phyloP scores from a whole-genome alignment of 2,113 vertebrate species.

The Benitochromis conjunctus region DNA sequence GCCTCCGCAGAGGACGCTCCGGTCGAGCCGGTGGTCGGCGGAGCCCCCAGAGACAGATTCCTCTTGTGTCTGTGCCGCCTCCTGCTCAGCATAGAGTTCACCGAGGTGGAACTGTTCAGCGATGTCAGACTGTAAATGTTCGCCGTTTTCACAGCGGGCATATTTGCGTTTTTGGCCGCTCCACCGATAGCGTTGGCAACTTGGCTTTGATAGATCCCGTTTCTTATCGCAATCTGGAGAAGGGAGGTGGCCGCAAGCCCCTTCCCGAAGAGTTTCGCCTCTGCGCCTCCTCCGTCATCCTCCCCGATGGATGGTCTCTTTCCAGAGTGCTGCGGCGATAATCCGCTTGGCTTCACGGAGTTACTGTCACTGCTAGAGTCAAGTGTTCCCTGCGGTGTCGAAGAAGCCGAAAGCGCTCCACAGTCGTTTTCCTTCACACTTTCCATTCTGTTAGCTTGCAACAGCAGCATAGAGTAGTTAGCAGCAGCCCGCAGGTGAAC shows the following conservation, averaged over 20 bases:
- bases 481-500: slow-evolving; percentile 49
- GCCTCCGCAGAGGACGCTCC: slow-evolving; percentile 36
- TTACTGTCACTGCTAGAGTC: slow-evolving; percentile 25
- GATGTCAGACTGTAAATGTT: slow-evolving; percentile 49
- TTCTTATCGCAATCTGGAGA: slow-evolving; percentile 69
- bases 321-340: slow-evolving; percentile 17
- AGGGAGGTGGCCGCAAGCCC: slow-evolving; percentile 69
- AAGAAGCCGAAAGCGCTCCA: slow-evolving; percentile 13
- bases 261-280: slow-evolving; percentile 67
- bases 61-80: slow-evolving; percentile 78
- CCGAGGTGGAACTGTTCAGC: slow-evolving; percentile 47
- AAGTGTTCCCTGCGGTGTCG: slow-evolving; percentile 16
- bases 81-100: slow-evolving; percentile 75
- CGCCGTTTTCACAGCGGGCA: slow-evolving; percentile 41
- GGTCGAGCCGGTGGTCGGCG: slow-evolving; percentile 46
- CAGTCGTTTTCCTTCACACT: slow-evolving; percentile 43
- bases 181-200: slow-evolving; percentile 52
- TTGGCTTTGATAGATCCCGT: slow-evolving; percentile 70
- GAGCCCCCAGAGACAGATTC: slow-evolving; percentile 77
- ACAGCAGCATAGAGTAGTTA: background rate
- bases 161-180: slow-evolving; percentile 32
- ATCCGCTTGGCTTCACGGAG: slow-evolving; percentile 33
- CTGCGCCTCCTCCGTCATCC: slow-evolving; percentile 62
- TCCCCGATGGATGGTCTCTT: slow-evolving; percentile 63
- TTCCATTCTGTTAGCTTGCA: slow-evolving; percentile 52